Evolutionary conservation across 2,113 vertebrate genomes (phyloP).

Genomic region (Ptilonorhynchus violaceus): DNA sequence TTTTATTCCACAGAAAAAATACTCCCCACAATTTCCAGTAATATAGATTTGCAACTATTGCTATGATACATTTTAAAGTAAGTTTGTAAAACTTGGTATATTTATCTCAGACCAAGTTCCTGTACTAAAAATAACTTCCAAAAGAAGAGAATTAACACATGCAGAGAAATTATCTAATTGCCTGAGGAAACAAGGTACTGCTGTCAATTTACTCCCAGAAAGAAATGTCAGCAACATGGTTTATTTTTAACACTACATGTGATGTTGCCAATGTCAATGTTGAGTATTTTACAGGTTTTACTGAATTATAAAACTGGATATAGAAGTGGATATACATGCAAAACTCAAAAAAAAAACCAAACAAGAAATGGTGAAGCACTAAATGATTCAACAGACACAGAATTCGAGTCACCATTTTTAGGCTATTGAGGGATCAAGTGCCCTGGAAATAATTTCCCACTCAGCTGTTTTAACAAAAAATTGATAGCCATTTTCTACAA

Average conservation of each 20-base stretch:
- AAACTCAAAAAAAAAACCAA: background rate
- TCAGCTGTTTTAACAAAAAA: background rate
- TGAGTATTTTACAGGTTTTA: background rate
- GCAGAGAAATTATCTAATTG: background rate
- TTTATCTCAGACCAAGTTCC: background rate
- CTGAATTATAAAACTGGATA: background rate
- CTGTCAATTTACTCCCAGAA: background rate
- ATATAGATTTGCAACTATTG: background rate
- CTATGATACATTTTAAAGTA: background rate
- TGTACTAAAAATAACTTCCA: background rate
- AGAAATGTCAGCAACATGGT: background rate
- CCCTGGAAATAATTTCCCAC: background rate
- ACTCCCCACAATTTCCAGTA: background rate
- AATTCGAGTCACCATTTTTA: background rate
- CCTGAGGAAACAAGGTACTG: background rate
- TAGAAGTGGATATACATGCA: background rate
- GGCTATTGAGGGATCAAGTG: background rate
- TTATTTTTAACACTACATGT: background rate
- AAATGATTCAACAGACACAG: background rate
- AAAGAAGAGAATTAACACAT: background rate
- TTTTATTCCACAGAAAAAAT: background rate
- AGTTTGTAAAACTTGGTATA: background rate
- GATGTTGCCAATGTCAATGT: background rate
- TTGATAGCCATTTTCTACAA: background rate
- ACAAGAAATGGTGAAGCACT: background rate